Evolutionary conservation across 1,140 invertebrate genomes (phyloP).

Genomic region (Drosophila nannoptera): DNA sequence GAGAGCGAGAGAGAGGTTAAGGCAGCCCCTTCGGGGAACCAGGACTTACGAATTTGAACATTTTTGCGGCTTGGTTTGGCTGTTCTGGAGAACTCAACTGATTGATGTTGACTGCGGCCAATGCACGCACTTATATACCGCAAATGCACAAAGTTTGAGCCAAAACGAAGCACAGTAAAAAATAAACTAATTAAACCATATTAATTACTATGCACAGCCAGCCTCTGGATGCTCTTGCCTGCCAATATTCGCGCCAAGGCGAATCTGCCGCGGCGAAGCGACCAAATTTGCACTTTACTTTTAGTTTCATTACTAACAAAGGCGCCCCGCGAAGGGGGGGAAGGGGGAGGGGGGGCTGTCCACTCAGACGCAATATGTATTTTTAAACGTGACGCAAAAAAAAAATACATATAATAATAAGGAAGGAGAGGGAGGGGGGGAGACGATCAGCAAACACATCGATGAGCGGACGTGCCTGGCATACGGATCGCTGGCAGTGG

Average conservation of each 20-base stretch:
- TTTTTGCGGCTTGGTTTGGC: slow-evolving; percentile 37
- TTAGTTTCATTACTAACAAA: slow-evolving; percentile 53
- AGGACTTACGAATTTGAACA: slow-evolving; percentile 77
- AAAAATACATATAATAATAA: slow-evolving; percentile 7
- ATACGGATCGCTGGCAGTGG: slow-evolving; percentile 27
- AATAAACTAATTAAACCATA: slow-evolving; percentile 1
- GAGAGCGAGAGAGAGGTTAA: no score
- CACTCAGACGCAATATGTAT: slow-evolving; percentile 43
- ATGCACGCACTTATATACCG: slow-evolving; percentile 56
- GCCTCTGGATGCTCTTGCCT: slow-evolving; percentile 27
- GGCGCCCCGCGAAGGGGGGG: not conserved
- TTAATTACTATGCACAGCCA: slow-evolving; percentile 59
- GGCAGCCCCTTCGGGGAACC: not conserved
- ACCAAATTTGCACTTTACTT: slow-evolving; percentile 62
- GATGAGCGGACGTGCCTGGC: slow-evolving; percentile 39
- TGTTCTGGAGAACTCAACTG: slow-evolving; percentile 63
- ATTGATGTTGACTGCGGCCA: slow-evolving; percentile 60
- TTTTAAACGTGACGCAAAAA: slow-evolving; percentile 65
- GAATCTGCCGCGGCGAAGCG: slow-evolving; percentile 41
- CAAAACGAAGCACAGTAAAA: slow-evolving; percentile 17
- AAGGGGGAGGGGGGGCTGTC: not conserved
- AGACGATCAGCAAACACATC: slow-evolving; percentile 50
- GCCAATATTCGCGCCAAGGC: slow-evolving; percentile 60
- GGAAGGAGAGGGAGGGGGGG: not conserved
- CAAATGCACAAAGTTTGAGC: slow-evolving; percentile 15